Conservation (phyloP, 2,797 vertebrate genomes). For the Carduelis carduelis region DNA sequence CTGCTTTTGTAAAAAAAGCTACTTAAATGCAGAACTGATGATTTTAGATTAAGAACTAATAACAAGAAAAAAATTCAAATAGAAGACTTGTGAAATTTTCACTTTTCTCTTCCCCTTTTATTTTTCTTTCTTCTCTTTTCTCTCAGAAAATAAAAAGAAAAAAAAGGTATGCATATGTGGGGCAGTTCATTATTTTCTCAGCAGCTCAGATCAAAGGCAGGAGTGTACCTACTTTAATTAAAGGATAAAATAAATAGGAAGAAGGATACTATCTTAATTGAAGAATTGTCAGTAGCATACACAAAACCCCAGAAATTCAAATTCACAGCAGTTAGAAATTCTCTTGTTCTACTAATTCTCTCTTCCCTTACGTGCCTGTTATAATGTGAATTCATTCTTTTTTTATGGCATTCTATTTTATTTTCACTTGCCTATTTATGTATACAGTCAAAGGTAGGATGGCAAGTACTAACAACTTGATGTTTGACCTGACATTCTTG, state of each 20-base stretch:
- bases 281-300: not conserved
- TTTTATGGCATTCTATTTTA: not conserved
- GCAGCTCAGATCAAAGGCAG: not conserved
- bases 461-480: not conserved
- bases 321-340: not conserved
- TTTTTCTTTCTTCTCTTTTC: not conserved
- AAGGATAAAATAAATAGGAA: not conserved
- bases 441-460: not conserved
- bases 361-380: not conserved
- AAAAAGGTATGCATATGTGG: rapidly evolving
- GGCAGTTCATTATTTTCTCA: not conserved
- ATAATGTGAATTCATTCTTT: not conserved
- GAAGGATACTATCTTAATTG: not conserved
- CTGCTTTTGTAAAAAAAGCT: not conserved
- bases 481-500: not conserved
- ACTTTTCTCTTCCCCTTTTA: not conserved
- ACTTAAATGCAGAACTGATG: not conserved
- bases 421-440: not conserved
- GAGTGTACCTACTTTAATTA: not conserved
- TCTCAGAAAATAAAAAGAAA: not conserved
- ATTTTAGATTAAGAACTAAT: not conserved
- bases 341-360: not conserved
- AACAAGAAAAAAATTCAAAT: not conserved
- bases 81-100: not conserved
- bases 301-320: not conserved